phyloP scores from a whole-genome alignment of 1,140 invertebrate species.

The Drosophila pachea region DNA sequence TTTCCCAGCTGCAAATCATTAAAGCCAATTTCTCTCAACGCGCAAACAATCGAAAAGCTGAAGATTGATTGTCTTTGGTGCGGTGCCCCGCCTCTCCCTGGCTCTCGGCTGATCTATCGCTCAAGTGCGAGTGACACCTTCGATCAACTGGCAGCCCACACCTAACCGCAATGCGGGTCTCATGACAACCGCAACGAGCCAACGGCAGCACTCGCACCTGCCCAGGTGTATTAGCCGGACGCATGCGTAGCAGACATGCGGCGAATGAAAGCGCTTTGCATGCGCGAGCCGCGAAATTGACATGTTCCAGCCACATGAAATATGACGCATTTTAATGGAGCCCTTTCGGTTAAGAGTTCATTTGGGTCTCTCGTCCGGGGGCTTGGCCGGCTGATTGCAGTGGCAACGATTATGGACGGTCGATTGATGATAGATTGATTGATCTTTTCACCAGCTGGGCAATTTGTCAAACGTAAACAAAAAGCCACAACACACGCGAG shows the following conservation, averaged over 20 bases:
- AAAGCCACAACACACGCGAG: conserved; percentile 15
- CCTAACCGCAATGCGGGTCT: conserved; percentile 32
- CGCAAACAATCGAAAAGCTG: conserved; percentile 14
- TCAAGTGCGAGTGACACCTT: conserved; percentile 47
- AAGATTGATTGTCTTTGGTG: conserved; percentile 38
- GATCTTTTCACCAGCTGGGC: conserved; percentile 63
- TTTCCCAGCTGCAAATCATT: conserved; percentile 26
- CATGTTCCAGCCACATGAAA: conserved; percentile 47
- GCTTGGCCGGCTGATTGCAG: conserved; percentile 34
- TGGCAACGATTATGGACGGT: conserved; percentile 31
- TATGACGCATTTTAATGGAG: conserved; percentile 23
- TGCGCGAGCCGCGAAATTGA: conserved; percentile 54
- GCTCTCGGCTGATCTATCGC: conserved; percentile 16
- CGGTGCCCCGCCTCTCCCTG: not conserved
- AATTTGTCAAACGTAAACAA: conserved; percentile 43
- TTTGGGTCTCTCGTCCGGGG: conserved; percentile 33
- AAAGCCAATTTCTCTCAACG: conserved; percentile 21
- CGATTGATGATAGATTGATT: conserved; percentile 75
- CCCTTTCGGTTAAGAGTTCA: conserved; percentile 49
- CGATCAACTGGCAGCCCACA: conserved; percentile 15
- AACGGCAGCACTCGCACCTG: conserved; percentile 13
- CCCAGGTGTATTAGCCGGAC: conserved; percentile 24
- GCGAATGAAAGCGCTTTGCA: conserved; percentile 69
- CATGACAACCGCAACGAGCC: conserved; percentile 42
- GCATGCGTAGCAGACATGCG: conserved; percentile 50